These are phyloP conservation scores for Netelia melanura DNA, from an alignment of 2,888 invertebrate species.

Conservation along the genomic window DNA sequence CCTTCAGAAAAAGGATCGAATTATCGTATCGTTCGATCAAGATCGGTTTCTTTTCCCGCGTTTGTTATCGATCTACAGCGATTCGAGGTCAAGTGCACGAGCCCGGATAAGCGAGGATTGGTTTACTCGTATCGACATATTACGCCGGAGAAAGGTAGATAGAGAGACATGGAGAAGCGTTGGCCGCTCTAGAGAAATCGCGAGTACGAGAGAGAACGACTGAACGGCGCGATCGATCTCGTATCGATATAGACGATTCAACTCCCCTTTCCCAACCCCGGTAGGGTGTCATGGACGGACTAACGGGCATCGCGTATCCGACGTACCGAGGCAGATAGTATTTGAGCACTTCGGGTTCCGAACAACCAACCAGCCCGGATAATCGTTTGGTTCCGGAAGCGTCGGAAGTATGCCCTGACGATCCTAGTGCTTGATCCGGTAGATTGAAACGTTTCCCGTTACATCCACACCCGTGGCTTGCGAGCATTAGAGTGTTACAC, in stretches of 20 bases:
- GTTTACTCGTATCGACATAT: too few relatives aligned
- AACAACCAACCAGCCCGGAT: conserved; percentile 66
- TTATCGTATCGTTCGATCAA: too few relatives aligned
- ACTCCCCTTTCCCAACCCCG: not conserved
- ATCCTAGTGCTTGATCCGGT: conserved; percentile 72
- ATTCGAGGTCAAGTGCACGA: too few relatives aligned
- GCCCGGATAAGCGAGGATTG: too few relatives aligned
- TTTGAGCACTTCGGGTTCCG: conserved; percentile 54
- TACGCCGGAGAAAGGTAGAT: too few relatives aligned
- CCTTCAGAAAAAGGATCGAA: too few relatives aligned
- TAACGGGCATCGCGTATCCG: conserved; percentile 33
- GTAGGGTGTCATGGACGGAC: conserved; percentile 31
- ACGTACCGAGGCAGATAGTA: conserved; percentile 38
- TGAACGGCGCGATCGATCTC: conserved; percentile 41
- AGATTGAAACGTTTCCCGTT: conserved; percentile 74
- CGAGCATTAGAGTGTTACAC: conserved; percentile 43
- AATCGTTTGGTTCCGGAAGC: conserved; percentile 68
- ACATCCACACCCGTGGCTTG: conserved; percentile 47
- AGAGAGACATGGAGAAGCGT: not conserved
- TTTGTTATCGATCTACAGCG: too few relatives aligned
- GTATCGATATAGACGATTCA: conserved; percentile 58
- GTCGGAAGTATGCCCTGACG: conserved; percentile 66
- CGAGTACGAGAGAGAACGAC: not conserved
- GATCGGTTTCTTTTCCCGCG: too few relatives aligned
- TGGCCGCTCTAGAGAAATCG: not conserved